phyloP scores from a whole-genome alignment of 2,797 vertebrate genomes.

The Hippopotamyrus pictus region DNA sequence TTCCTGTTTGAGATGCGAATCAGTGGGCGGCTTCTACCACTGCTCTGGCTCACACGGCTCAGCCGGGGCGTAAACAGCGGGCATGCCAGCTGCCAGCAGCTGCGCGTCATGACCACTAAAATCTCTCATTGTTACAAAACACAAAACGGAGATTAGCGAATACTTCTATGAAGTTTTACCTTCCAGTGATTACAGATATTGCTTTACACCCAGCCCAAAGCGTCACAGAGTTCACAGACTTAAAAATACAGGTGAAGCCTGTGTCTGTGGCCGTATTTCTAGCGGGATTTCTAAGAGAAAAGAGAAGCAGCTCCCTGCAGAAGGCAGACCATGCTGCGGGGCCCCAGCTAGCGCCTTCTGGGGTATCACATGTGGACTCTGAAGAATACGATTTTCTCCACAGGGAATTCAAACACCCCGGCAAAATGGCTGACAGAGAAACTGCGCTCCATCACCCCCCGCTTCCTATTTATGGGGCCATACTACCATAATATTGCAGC shows the following conservation, averaged over 20 bases:
- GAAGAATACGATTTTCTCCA: not conserved
- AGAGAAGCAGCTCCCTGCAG: not conserved
- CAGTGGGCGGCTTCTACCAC: not conserved
- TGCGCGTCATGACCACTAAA: not conserved
- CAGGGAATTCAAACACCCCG: not conserved
- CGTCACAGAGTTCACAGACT: not conserved
- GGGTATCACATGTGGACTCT: not conserved
- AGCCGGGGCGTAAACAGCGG: not conserved
- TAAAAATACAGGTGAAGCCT: not conserved
- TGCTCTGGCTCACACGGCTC: not conserved
- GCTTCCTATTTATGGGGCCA: not conserved
- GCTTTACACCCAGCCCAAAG: not conserved
- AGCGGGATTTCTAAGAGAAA: not conserved
- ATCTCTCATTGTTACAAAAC: not conserved
- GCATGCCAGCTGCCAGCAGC: not conserved
- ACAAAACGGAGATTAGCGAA: not conserved
- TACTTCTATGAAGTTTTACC: not conserved
- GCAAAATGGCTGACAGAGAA: constrained; percentile 5
- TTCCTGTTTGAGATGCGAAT: not conserved
- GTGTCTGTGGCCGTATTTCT: not conserved
- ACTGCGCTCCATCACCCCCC: not conserved
- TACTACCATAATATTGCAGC: not conserved
- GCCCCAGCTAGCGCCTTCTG: not conserved
- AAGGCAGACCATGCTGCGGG: not conserved
- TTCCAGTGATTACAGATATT: not conserved